Percentiles rank a stretch among this genome's conserved stretches.
Evolutionary conservation across 2,113 vertebrate species (phyloP).

Genomic region (Colaptes auratus): DNA sequence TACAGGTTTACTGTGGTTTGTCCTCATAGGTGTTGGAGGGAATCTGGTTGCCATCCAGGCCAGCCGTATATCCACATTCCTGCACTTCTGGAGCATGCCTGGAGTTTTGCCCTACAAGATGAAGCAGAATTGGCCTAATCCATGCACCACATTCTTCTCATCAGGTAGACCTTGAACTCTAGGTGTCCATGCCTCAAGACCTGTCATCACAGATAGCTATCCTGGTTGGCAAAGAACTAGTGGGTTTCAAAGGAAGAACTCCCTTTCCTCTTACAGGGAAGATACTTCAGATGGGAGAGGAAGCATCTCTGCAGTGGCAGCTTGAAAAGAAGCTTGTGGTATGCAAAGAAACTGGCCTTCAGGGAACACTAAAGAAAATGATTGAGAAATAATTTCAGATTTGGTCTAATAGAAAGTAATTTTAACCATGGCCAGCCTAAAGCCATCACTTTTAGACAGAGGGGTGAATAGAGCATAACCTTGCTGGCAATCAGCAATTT

Average conservation of each 20-base stretch:
- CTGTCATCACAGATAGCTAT: neutral
- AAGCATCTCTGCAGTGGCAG: neutral
- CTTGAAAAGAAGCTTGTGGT: neutral
- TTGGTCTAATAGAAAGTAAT: neutral
- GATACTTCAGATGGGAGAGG: neutral
- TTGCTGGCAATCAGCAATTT: constrained; percentile 1
- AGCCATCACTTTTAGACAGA: neutral
- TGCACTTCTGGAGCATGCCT: constrained; percentile 91
- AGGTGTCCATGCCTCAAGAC: neutral
- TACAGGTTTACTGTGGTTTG: neutral
- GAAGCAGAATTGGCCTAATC: constrained; percentile 91
- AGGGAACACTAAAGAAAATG: constrained; percentile 3
- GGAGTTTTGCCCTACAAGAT: constrained; percentile 91
- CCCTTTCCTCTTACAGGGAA: neutral
- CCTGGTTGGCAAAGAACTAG: neutral
- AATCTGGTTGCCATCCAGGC: constrained; percentile 97
- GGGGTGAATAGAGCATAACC: neutral
- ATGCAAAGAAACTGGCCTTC: constrained; percentile 15
- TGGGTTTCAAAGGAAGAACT: constrained; percentile 25
- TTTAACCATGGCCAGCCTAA: neutral
- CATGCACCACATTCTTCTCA: constrained; percentile 86
- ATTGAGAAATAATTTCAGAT: constrained; percentile 1
- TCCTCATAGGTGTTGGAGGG: constrained; percentile 87
- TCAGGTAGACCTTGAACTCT: constrained; percentile 80
- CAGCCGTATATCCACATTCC: constrained; percentile 93